Evolutionary conservation across 2,113 vertebrate species (phyloP).

Genomic region (Sula dactylatra): DNA sequence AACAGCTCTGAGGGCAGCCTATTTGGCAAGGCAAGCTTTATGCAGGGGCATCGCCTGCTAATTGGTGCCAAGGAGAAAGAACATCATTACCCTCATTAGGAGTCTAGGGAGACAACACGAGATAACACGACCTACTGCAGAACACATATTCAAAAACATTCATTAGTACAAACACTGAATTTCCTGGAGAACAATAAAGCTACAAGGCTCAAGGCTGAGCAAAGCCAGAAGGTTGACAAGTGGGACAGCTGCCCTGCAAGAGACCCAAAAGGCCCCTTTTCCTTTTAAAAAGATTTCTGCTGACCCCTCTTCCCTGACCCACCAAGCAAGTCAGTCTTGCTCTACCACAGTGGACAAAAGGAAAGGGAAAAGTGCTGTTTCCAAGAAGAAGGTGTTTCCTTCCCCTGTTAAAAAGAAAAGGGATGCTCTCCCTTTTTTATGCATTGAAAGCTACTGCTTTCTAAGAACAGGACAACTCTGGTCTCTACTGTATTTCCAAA

Average conservation of each 20-base stretch:
- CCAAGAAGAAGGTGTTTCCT: not conserved
- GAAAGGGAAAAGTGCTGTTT: not conserved
- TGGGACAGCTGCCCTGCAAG: not conserved
- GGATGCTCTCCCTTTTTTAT: not conserved
- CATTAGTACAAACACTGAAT: not conserved
- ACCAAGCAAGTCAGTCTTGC: not conserved
- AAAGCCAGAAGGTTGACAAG: not conserved
- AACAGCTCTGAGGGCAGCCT: not conserved
- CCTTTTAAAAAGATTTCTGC: not conserved
- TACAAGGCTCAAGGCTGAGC: not conserved
- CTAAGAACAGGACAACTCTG: not conserved
- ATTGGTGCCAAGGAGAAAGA: not conserved
- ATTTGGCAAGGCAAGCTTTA: not conserved
- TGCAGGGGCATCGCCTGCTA: not conserved
- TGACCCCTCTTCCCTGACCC: not conserved
- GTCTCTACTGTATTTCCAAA: not conserved
- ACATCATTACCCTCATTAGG: not conserved
- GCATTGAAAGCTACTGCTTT: not conserved
- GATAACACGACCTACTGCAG: not conserved
- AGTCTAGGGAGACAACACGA: not conserved
- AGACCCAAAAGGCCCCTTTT: not conserved
- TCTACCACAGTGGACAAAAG: not conserved
- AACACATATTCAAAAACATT: conserved; percentile 15
- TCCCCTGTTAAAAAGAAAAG: not conserved
- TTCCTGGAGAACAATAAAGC: conserved; percentile 25